Evolutionary conservation across 1,140 invertebrate genomes (phyloP).

Genomic region (Lordiphosa stackelbergi): DNA sequence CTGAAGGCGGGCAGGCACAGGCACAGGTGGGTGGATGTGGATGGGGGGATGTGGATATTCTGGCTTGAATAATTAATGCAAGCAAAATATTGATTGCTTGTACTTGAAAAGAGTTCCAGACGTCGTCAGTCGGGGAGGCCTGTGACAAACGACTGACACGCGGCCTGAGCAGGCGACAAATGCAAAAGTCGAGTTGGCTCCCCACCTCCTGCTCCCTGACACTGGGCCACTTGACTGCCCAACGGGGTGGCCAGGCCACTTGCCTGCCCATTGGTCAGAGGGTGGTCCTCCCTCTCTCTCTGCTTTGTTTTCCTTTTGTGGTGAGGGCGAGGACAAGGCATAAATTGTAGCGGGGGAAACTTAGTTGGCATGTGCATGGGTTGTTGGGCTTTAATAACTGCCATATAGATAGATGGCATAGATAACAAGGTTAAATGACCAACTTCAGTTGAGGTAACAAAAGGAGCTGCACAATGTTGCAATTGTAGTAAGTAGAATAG

Average conservation of each 20-base stretch:
- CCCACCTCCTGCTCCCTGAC: neutral
- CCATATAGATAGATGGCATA: constrained; percentile 55
- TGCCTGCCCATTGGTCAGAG: constrained; percentile 56
- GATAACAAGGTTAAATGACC: constrained; percentile 53
- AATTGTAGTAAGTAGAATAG: too few relatives aligned
- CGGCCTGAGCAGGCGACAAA: constrained; percentile 70
- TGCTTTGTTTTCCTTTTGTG: neutral
- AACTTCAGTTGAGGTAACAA: constrained; percentile 4
- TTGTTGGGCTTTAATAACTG: constrained; percentile 45
- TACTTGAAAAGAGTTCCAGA: constrained; percentile 51
- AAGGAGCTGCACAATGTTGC: neutral
- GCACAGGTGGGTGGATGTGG: neutral
- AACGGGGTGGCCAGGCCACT: constrained; percentile 23
- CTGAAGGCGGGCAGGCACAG: neutral
- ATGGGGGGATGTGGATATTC: constrained; percentile 12
- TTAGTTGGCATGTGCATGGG: constrained; percentile 44
- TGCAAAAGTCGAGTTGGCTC: constrained; percentile 20
- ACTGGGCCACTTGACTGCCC: constrained; percentile 25
- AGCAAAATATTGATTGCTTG: constrained; percentile 55
- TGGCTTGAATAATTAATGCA: constrained; percentile 57
- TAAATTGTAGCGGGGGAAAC: constrained; percentile 19
- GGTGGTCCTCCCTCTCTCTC: constrained; percentile 10
- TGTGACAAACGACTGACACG: constrained; percentile 71
- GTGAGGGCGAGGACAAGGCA: constrained; percentile 3
- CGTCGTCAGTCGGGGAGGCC: constrained; percentile 14